Evolutionary conservation across 2,888 invertebrate species (phyloP).

Genomic region (Aquatica leii): DNA sequence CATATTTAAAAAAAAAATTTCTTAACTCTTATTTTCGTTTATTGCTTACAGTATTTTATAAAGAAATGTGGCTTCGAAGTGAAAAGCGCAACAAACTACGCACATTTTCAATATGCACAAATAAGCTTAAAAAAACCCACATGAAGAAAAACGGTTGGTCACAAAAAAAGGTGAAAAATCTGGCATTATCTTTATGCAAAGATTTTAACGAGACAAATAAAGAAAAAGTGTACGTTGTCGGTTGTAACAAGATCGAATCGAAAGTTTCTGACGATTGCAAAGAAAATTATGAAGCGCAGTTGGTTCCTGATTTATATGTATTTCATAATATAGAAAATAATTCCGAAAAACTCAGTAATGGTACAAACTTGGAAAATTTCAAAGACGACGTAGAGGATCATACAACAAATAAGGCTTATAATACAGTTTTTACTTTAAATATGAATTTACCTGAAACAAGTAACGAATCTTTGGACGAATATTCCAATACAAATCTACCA

Average conservation of each 20-base stretch:
- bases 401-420: constrained; percentile 16
- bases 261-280: constrained; percentile 51
- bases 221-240: constrained; percentile 28
- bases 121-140: constrained; percentile 48
- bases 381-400: constrained; percentile 13
- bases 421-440: constrained; percentile 22
- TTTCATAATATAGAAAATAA: constrained; percentile 25
- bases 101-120: constrained; percentile 51
- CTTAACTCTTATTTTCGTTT: too few species aligned
- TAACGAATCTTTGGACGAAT: constrained; percentile 21
- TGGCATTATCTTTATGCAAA: constrained; percentile 46
- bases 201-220: constrained; percentile 33
- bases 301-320: constrained; percentile 56
- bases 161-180: constrained; percentile 45
- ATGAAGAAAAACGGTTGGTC: constrained; percentile 48
- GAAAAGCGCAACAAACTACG: constrained; percentile 69
- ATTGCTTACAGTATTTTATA: neutral
- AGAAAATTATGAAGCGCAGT: constrained; percentile 57
- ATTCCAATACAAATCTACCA: constrained; percentile 46
- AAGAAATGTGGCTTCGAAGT: constrained; percentile 72
- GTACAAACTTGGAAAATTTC: constrained; percentile 8
- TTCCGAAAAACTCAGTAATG: constrained; percentile 6
- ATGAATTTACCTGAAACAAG: constrained; percentile 20
- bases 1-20: too few species aligned
- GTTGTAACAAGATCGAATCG: constrained; percentile 26